Percentiles rank a stretch among this genome's conserved stretches.
phyloP scores from a whole-genome alignment of 2,113 vertebrate genomes.

The Holacanthus passer region DNA sequence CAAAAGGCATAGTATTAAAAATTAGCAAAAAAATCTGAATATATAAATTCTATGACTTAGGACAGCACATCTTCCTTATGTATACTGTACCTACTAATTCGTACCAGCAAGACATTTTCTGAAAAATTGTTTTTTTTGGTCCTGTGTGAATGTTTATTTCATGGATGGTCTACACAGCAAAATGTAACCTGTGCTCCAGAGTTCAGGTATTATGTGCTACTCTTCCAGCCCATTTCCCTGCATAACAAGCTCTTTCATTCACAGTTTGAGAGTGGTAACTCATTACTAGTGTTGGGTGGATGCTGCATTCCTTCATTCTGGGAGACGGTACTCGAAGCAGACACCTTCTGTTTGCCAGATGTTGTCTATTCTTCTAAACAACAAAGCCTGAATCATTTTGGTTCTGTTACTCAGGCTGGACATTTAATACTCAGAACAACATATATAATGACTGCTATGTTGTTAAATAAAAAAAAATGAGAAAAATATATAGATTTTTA shows the following conservation, averaged over 20 bases:
- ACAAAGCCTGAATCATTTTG: slow-evolving; percentile 33
- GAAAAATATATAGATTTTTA: slow-evolving; percentile 72
- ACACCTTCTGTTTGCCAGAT: slow-evolving; percentile 41
- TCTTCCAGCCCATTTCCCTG: slow-evolving; percentile 41
- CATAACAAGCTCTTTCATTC: slow-evolving; percentile 66
- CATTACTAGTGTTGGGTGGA: slow-evolving; percentile 60
- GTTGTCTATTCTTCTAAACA: slow-evolving; percentile 19
- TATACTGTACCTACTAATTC: slow-evolving; percentile 60
- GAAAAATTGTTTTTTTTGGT: slow-evolving; percentile 75
- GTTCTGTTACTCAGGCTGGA: slow-evolving; percentile 48
- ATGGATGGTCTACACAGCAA: slow-evolving; percentile 40
- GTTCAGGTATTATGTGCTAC: slow-evolving; percentile 48
- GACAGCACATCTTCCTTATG: slow-evolving; percentile 63
- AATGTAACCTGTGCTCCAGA: slow-evolving; percentile 43
- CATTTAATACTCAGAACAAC: slow-evolving; percentile 50
- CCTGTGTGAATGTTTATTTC: slow-evolving; percentile 63
- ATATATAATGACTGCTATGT: slow-evolving; percentile 54
- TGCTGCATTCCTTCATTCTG: slow-evolving; percentile 60
- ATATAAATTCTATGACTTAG: slow-evolving; percentile 68
- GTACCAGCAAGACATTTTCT: slow-evolving; percentile 66
- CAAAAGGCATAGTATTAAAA: slow-evolving; percentile 73
- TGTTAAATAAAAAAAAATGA: slow-evolving; percentile 75
- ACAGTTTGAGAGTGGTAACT: slow-evolving; percentile 74
- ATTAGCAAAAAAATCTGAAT: slow-evolving; percentile 46
- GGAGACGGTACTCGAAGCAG: slow-evolving; percentile 27